A percentile compares a stretch with the other conserved stretches of the same genome.
These are phyloP conservation scores for Ormyrus thymus DNA, from an alignment of 2,888 invertebrate genomes.

Conservation along the genomic window DNA sequence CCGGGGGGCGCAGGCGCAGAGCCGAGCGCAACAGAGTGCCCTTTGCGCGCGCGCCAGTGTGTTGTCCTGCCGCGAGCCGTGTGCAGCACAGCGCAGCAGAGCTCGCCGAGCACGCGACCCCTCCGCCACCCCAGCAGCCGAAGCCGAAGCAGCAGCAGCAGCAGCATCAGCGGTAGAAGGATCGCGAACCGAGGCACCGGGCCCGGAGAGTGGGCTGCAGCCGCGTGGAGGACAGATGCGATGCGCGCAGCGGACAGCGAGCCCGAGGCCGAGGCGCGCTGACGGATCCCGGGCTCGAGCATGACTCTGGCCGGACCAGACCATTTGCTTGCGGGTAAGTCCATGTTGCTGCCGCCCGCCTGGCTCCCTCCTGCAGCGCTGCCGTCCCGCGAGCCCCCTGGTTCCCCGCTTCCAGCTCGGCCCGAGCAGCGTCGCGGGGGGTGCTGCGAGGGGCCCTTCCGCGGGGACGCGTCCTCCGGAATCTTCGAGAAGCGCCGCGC, in stretches of 20 bases:
- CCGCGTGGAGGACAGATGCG: conserved; percentile 7
- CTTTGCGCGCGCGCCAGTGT: background rate
- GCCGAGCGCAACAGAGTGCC: conserved; percentile 31
- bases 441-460: background rate
- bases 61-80: background rate
- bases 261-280: conserved; percentile 34
- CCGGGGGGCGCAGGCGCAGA: conserved; percentile 18
- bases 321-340: conserved; percentile 75
- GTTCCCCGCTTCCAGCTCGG: too few relatives aligned
- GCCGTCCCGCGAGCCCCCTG: background rate
- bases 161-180: background rate
- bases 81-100: background rate
- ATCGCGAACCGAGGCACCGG: too few relatives aligned
- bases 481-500: conserved; percentile 25
- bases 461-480: conserved; percentile 1
- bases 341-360: conserved; percentile 59
- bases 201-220: too few relatives aligned
- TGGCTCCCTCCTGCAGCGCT: conserved; percentile 1
- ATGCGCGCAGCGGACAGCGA: conserved; percentile 30
- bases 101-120: background rate
- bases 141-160: background rate
- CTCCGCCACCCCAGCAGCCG: too few relatives aligned
- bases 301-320: conserved; percentile 75
- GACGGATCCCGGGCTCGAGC: conserved; percentile 54
- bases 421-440: too few relatives aligned